Base-by-base conservation (phyloP, 1,140 invertebrate species). In the Stegodyphus dumicola region DNA sequence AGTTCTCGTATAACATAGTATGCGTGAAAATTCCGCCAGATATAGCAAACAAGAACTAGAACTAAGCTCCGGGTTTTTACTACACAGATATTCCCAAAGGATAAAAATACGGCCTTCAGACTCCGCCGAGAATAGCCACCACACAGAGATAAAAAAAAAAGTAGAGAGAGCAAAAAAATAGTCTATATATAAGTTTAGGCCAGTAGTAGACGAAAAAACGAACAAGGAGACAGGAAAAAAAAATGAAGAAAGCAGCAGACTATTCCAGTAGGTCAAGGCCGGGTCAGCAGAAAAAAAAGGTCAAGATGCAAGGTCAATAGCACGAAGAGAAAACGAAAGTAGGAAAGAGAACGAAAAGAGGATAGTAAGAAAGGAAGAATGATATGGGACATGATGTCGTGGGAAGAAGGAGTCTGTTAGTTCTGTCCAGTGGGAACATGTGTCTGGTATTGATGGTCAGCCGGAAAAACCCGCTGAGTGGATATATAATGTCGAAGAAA, bases 101-200 rank as follows among this genome's bases (percentile, higher is more conserved):
- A 75, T 74, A 83, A 83, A 83, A 75, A 75, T 53, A 83, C 60
- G 54, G 80, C 71, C 64, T 75, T 54, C 80, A 75, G 71, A 69
- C 17, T 83, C 80, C 80, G 53, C 17, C 71, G 80, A 83, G 80
- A 83, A 83, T 83, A 83, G 80, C 80, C 80, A 75, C 80, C 56
- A 56, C 66, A 54, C 71, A 52, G 54, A 53, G 53, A 73, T 56
- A 80, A 18, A 80, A 54, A 65, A n/a, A 77, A 80, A 80, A 56
- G 49, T 13, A 6, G 48, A 13, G 9, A 15, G n/a, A 15, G 65
- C 49, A 71, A 83, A 83, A 80, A 75, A 83, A 80, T 73, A 75
- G 80, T 75, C 80, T 83, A 83, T 83, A 83, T 83, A 74, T 83
- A 83, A 83, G 80, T 83, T 83, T 83, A 83, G 80, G 80, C 71